Evolutionary conservation across 1,140 invertebrate genomes (phyloP).

Genomic region (Dinoponera quadriceps): DNA sequence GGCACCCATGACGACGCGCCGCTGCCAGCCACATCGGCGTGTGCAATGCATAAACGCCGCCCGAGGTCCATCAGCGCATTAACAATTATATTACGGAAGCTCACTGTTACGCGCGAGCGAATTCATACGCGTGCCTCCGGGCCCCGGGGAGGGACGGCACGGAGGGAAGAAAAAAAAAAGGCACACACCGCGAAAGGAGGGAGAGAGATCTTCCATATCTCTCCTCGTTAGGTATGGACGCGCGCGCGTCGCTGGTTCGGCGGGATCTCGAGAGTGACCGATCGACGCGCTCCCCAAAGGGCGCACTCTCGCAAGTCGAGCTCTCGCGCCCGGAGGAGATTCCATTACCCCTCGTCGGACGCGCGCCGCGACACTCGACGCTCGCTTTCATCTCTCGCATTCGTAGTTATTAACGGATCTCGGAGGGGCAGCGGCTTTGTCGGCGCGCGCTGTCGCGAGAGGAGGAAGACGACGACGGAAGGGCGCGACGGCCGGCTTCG

Average conservation of each 20-base stretch:
- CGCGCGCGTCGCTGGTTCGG: neutral
- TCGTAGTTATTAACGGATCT: slow-evolving; percentile 51
- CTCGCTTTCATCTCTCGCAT: slow-evolving; percentile 59
- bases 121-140: slow-evolving; percentile 78
- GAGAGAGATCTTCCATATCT: neutral
- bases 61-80: slow-evolving; percentile 81
- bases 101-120: slow-evolving; percentile 80
- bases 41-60: slow-evolving; percentile 78
- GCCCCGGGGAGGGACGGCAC: slow-evolving; percentile 12
- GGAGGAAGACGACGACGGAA: slow-evolving; percentile 58
- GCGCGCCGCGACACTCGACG: slow-evolving; percentile 22
- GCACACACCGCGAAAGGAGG: slow-evolving; percentile 36
- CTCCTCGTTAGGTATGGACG: slow-evolving; percentile 16
- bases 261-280: neutral
- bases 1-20: slow-evolving; percentile 65
- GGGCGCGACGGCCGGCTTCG: slow-evolving; percentile 57
- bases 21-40: slow-evolving; percentile 64
- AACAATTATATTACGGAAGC: slow-evolving; percentile 84
- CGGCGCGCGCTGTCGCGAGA: slow-evolving; percentile 21
- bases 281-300: neutral
- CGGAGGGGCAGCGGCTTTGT: slow-evolving; percentile 54
- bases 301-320: neutral
- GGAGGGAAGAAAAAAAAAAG: slow-evolving; percentile 51
- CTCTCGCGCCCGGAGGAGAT: slow-evolving; percentile 7
- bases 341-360: slow-evolving; percentile 38